Base-by-base conservation (phyloP, 1,140 invertebrate genomes). In the Melipona quadrifasciata region DNA sequence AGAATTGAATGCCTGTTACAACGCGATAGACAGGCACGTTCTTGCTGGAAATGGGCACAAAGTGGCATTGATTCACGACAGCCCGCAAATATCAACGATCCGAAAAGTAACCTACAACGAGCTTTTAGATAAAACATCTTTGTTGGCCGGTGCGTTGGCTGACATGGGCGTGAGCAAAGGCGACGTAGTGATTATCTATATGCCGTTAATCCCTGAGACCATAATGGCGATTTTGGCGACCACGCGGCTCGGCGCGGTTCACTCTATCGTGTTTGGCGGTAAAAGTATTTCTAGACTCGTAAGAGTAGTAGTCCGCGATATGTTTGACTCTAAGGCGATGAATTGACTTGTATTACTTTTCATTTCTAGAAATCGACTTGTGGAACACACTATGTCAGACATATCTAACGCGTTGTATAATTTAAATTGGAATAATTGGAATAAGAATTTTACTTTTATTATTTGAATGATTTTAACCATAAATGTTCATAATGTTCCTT, bases 1-100 rank as follows among this genome's bases (percentile, higher is more conserved):
- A 10, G 97, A 99, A 95, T 93, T 99, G 90, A 99, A 98, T 89
- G 98, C 98, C 1, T 99, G 98, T 93, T 98, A 99, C 95, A 99
- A 99, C 94, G 97, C 98, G 1, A 94, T 99, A 5, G 98, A 99
- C 93, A 95, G 98, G 12, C 98, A 99, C 95, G 97, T 99, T 1
- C 95, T 96, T 21, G 96, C 96, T 1, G 98, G 98, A 1, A 95
- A 96, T 12, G 98, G 98, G 0, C 96, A 97, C 3, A 96, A 97
- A 92, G 93, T 96, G 1, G 98, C 98, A 0, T 94, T 99, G 6
- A 98, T 99, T 64, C 97, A 99, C 90, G 98, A 99, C 92, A 98
- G 98, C 81, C 98, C 98, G 0, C 94, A 98, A 58, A 98, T 98
- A 0, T 96, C 97, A 39, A 96, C 96, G 1, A 95, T 97, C 3